Base-by-base conservation (phyloP, 1,140 invertebrate species). In the Drosophila subpulchrella region DNA sequence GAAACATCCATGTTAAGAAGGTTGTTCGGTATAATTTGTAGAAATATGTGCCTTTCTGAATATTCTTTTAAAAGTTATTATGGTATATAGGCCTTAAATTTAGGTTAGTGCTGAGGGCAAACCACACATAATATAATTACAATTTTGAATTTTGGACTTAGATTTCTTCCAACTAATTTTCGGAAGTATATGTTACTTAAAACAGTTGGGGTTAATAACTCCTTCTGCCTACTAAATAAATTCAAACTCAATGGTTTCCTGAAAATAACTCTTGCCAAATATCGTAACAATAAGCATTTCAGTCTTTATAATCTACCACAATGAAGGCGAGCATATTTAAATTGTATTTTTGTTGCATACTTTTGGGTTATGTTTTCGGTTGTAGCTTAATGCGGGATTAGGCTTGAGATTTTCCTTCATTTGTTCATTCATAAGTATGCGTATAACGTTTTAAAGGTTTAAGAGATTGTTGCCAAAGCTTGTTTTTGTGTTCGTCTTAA, bases 391-490 rank as follows among this genome's bases (percentile, higher is more conserved):
- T 66, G 60, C 47, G 7, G 65, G 47, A 68, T 68, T 68, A 68
- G 61, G 65, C 38, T 5, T 12, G 36, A 61, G 65, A 67, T 67
- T 67, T 67, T 47, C 36, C 36, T 46, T 66, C 47, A 68, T 68
- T 68, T 68, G 65, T 51, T 51, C 65, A 13, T 68, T 44, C 30
- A 53, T 32, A 50, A 57, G 32, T 24, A 44, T 38, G 44, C 47
- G 60, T 46, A 66, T 68, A 53, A n/a, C 65, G 15, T 66, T 66
- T 68, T 53, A 68, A 68, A 66, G 60, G 65, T 68, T 68, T 68
- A 68, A 44, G 38, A 53, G 65, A 47, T 68, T 53, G 13, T 34
- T 34, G 32, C 8, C 7, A 34, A 51, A 68, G 60, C 65, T 15
- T 15, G 59, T 50, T 42, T 53, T 68, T 54, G 60, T 53, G 57